A percentile compares a stretch with the other conserved stretches of the same genome.
Conservation (phyloP, 1,140 invertebrate genomes). For the Atta texana region DNA sequence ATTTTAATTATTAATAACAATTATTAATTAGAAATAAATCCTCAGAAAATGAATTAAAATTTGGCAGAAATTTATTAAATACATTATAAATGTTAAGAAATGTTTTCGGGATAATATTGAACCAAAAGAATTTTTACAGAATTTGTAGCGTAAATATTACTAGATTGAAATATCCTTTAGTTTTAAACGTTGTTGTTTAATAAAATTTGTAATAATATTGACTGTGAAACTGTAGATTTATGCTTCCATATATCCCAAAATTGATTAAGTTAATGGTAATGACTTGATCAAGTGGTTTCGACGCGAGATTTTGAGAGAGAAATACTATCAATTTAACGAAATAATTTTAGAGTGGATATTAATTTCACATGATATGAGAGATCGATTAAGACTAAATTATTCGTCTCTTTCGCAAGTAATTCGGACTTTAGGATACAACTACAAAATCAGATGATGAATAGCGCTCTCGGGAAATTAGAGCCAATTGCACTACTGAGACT, state of each 20-base stretch:
- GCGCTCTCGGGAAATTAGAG: slow-evolving; percentile 73
- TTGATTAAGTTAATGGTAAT: slow-evolving; percentile 40
- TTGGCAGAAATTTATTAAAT: neutral
- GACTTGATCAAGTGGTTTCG: slow-evolving; percentile 36
- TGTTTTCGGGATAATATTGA: neutral
- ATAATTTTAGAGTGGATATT: slow-evolving; percentile 53
- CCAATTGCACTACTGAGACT: slow-evolving; percentile 71
- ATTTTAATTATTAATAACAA: neutral
- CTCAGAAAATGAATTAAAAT: neutral
- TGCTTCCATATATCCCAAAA: neutral
- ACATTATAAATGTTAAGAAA: neutral
- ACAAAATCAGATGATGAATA: slow-evolving; percentile 70
- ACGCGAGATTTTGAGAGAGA: slow-evolving; percentile 31
- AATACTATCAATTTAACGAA: slow-evolving; percentile 66
- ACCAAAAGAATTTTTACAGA: neutral
- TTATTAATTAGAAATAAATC: neutral
- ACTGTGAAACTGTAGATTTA: neutral
- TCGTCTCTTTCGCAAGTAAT: slow-evolving; percentile 68
- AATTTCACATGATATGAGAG: slow-evolving; percentile 32
- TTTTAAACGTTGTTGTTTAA: slow-evolving; percentile 1
- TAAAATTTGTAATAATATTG: slow-evolving; percentile 22
- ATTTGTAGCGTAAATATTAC: too few relatives aligned
- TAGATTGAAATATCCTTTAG: neutral
- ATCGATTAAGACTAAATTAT: slow-evolving; percentile 74
- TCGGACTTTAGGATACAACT: slow-evolving; percentile 65